These are phyloP conservation scores for Cossypha heuglini DNA, from an alignment of 2,797 vertebrate species.

Conservation along the genomic window DNA sequence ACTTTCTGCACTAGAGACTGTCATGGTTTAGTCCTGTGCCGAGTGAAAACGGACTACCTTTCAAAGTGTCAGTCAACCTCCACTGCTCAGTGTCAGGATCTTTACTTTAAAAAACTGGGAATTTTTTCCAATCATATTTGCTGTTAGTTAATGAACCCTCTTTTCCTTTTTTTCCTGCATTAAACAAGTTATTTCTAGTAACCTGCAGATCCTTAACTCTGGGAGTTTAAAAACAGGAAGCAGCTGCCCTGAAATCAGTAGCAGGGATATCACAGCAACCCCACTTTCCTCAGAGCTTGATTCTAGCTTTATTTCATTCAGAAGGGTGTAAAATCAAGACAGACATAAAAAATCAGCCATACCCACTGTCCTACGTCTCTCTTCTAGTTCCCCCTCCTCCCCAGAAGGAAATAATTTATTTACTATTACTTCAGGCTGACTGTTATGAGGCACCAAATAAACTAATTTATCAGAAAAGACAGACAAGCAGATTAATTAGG, in stretches of 20 bases:
- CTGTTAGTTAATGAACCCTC: not conserved
- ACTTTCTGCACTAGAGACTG: not conserved
- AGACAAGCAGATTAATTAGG: not conserved
- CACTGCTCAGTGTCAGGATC: not conserved
- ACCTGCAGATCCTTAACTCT: not conserved
- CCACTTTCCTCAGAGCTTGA: not conserved
- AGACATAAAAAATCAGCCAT: not conserved
- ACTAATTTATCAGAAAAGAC: not conserved
- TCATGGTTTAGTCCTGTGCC: rapidly evolving
- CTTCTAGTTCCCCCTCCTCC: not conserved
- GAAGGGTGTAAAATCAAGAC: not conserved
- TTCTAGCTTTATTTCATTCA: not conserved
- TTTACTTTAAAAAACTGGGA: rapidly evolving
- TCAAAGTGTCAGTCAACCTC: not conserved
- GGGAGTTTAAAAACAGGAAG: not conserved
- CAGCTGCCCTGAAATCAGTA: not conserved
- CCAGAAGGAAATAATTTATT: not conserved
- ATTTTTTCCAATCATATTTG: not conserved
- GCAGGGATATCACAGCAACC: not conserved
- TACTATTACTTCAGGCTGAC: not conserved
- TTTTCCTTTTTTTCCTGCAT: not conserved
- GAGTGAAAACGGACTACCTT: not conserved
- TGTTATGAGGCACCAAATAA: not conserved
- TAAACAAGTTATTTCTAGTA: not conserved
- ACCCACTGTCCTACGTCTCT: not conserved